phyloP scores from a whole-genome alignment of 2,113 vertebrate species.

The Ptychochromis oligacanthus region DNA sequence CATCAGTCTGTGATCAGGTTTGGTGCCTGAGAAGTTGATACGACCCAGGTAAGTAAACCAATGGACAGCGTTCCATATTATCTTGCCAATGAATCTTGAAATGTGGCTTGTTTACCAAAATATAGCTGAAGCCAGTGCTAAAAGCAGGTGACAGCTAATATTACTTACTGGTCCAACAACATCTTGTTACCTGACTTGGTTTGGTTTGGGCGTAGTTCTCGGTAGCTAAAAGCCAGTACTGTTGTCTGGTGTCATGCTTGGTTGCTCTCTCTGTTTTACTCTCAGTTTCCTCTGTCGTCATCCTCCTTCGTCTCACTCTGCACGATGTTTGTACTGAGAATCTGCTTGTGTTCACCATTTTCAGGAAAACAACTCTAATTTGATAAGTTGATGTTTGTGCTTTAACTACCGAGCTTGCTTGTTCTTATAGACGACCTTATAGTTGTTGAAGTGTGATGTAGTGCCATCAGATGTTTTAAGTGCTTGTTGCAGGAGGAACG shows the following conservation, averaged over 20 bases:
- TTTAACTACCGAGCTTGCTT: background rate
- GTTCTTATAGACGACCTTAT: background rate
- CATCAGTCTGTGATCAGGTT: background rate
- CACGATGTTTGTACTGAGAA: background rate
- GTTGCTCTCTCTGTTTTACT: background rate
- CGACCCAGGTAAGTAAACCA: background rate
- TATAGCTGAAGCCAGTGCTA: background rate
- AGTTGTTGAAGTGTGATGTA: background rate
- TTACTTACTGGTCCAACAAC: too few relatives aligned
- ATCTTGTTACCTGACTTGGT: too few relatives aligned
- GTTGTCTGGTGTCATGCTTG: background rate
- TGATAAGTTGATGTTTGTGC: background rate
- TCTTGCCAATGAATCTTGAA: too few relatives aligned
- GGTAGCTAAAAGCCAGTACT: too few relatives aligned
- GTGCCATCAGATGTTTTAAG: background rate
- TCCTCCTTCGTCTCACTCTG: background rate
- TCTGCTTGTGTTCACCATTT: background rate
- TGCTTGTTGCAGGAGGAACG: background rate
- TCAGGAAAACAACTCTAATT: background rate
- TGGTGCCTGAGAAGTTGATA: background rate
- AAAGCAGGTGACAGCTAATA: too few relatives aligned
- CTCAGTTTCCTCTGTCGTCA: background rate
- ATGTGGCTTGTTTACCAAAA: background rate
- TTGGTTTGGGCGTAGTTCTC: too few relatives aligned
- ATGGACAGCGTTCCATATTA: background rate